Evolutionary conservation across 1,140 invertebrate species (phyloP), one percentile per base, ranked within the genome.

Genomic region (Manduca sexta): DNA sequence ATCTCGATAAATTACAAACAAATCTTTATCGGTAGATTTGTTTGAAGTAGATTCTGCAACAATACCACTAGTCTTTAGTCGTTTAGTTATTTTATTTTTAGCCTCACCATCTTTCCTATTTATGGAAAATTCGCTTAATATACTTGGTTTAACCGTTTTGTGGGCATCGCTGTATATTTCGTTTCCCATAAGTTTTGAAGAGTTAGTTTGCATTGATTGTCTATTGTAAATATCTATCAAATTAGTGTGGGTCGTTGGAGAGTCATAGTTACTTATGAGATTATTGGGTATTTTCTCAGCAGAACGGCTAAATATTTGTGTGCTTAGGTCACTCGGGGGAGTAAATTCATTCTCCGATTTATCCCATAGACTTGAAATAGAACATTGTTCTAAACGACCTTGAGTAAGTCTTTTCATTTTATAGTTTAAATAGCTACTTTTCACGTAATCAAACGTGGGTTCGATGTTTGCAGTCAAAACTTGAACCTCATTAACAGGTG

Each of bases 1-100:
- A 29, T 79, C 75, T 49, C 64, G 67, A 34, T 68, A 76, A 37
- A 76, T 76, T 35, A 76, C 47, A 56, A 76, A 74, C 33, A 79
- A 60, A 56, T 74, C 69, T 45, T 69, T 70, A 31, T 75, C 66
- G 44, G 56, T 48, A n/a, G 59, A 63, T 37, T 53, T 49, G 26
- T 38, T 21, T n/a, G 59, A 67, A 10, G 41, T 31, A 30, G 53
- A 49, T 14, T 35, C 17, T 5, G 12, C 31, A 12, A 44, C 21
- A 11, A 35, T 16, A 5, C n/a, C 10, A 3, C 17, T 43, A 10
- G 8, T 7, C 14, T 13, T 13, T 2, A 38, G 15, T 13, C 7
- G n/a, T 40, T 18, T 5, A 3, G 14, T 26, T 26, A 3, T 26
- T 26, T 26, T 26, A 3, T 26, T 8, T 8, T 50, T 37, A 26